phyloP scores from a whole-genome alignment of 2,797 vertebrate genomes.

The Rhinoraja longicauda region DNA sequence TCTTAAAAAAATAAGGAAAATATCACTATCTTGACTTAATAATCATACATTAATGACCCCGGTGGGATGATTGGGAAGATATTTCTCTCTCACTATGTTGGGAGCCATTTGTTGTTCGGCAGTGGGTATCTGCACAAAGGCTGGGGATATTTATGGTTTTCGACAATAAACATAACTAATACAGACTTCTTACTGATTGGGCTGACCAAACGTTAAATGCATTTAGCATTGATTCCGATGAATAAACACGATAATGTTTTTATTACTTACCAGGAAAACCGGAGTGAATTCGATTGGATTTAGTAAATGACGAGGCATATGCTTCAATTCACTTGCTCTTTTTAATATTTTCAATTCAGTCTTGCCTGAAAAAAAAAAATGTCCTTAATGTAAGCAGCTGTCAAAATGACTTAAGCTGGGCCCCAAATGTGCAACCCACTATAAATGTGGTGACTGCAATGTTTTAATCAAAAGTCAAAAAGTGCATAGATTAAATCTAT shows the following conservation, averaged over 20 bases:
- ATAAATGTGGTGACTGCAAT: constrained; percentile 40
- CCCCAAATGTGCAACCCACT: constrained; percentile 26
- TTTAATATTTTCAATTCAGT: constrained; percentile 34
- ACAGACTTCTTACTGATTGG: background rate
- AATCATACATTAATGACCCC: background rate
- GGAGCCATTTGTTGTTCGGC: background rate
- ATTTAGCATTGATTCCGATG: background rate
- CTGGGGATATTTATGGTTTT: background rate
- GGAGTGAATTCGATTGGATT: constrained; percentile 23
- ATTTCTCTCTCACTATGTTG: background rate
- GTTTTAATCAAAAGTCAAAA: constrained; percentile 44
- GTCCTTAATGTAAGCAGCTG: background rate
- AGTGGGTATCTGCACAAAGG: background rate
- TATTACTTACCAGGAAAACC: background rate
- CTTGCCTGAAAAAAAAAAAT: constrained; percentile 31
- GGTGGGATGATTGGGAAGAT: background rate
- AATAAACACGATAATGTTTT: background rate
- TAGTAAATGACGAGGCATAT: constrained; percentile 32
- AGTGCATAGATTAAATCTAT: constrained; percentile 44
- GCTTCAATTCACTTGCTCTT: constrained; percentile 31
- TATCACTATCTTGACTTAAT: background rate
- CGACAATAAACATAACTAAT: background rate
- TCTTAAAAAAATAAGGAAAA: background rate
- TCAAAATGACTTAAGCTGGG: constrained; percentile 33
- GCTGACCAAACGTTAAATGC: background rate